These are phyloP conservation scores for Lamellibrachia luymesi DNA, from an alignment of 1,140 invertebrate species.

Conservation along the genomic window DNA sequence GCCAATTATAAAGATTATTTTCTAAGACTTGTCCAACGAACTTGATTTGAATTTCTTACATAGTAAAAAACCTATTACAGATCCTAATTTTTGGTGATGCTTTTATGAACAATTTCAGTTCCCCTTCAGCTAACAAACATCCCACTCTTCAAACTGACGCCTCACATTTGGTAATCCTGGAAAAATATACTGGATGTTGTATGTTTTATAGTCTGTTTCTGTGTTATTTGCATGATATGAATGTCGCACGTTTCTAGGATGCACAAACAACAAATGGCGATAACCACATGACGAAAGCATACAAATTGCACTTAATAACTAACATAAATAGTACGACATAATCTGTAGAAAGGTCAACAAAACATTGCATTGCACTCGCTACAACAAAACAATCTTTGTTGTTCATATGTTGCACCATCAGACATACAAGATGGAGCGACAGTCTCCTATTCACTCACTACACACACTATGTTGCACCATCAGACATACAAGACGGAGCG, in stretches of 20 bases:
- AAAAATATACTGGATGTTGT: not conserved
- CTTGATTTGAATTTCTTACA: not conserved
- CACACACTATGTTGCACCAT: not conserved
- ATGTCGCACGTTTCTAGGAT: not conserved
- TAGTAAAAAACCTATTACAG: not conserved
- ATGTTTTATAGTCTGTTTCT: not conserved
- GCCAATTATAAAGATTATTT: not conserved
- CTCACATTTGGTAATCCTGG: not conserved
- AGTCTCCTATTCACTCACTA: not conserved
- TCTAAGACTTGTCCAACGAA: not conserved
- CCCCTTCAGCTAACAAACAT: not conserved
- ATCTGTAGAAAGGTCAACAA: not conserved
- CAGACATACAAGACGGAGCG: not conserved
- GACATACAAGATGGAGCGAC: not conserved
- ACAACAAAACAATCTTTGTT: not conserved
- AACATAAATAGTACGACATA: not conserved
- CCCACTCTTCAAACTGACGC: not conserved
- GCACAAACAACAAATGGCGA: not conserved
- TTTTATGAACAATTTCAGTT: not conserved
- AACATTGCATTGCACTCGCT: not conserved
- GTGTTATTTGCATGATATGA: not conserved
- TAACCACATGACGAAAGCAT: not conserved
- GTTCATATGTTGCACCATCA: not conserved
- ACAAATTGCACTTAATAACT: conserved; percentile 1
- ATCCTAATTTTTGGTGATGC: not conserved